Evolutionary conservation across 2,888 invertebrate genomes (phyloP), one percentile per base, ranked within the genome.

Genomic region (Campopleginae sp.): DNA sequence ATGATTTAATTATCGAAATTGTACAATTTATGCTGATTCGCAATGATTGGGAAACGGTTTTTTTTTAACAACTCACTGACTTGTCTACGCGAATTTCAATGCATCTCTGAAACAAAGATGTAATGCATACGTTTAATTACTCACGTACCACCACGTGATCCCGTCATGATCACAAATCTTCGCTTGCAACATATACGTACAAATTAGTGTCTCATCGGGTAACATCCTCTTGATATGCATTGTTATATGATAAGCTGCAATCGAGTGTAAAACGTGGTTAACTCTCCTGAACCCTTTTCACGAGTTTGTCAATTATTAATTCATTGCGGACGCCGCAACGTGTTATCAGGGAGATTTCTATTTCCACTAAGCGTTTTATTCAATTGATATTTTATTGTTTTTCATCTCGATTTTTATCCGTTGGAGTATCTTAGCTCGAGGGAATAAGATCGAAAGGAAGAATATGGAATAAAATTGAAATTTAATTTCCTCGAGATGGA

Each of bases 301-400:
- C 31, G 42, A 68, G 51, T 61, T 58, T 27, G 71, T 48, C 54
- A 66, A 80, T 84, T 80, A 72, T 80, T 80, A 58, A 84, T 76
- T 80, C 76, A 84, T 84, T 84, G 65, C 65, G 72, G 71, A 80
- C 65, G 72, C 54, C 71, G 71, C 63, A n/a, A n/a, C 51, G 48
- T n/a, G n/a, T 54, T 51, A 42, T 48, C 77, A 42, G 12, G 46
- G 8, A 12, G 17, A 66, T 65, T 77, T 66, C 38, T 23, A n/a
- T 54, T 4, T n/a, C 12, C 12, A 14, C 19, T 27, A 23, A 61
- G 23, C 46, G 31, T 71, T 71, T 54, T 58, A n/a, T 19, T 46
- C 44, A 31, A 3, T 54, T 19, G 1, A 38, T 12, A 1, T 17
- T 14, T 72, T 23, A 23, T 54, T 42, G 3, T 72, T 42, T 72